Conservation (phyloP, 2,113 vertebrate species). For the Clarias gariepinus region DNA sequence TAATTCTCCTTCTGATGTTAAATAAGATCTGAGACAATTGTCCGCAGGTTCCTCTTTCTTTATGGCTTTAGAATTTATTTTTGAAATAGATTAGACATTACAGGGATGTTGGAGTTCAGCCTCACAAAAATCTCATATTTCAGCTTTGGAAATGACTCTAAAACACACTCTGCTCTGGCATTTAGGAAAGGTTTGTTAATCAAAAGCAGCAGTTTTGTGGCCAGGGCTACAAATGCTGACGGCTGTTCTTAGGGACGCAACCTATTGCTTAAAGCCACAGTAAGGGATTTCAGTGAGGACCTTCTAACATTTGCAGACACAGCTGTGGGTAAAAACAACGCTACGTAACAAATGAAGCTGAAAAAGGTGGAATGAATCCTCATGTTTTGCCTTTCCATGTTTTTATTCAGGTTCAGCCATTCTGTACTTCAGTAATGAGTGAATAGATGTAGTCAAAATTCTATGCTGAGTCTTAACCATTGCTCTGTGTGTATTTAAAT, state of each 20-base stretch:
- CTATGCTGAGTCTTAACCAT: not conserved
- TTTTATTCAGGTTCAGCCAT: not conserved
- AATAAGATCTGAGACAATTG: not conserved
- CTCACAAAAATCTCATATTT: conserved; percentile 31
- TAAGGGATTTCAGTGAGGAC: conserved; percentile 10
- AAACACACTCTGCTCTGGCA: not conserved
- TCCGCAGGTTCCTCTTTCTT: not conserved
- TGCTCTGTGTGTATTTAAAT: not conserved
- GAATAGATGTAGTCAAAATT: not conserved
- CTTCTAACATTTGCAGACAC: not conserved
- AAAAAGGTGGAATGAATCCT: not conserved
- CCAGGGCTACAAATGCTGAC: not conserved
- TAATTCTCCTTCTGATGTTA: not conserved
- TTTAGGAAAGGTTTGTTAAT: not conserved
- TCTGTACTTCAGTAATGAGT: not conserved
- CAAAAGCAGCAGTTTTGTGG: not conserved
- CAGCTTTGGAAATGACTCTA: conserved; percentile 15
- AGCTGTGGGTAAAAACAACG: not conserved
- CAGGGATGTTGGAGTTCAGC: not conserved
- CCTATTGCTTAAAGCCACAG: not conserved
- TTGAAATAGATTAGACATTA: no score
- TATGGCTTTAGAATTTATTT: not conserved
- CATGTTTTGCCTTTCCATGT: not conserved
- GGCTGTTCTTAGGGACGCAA: not conserved
- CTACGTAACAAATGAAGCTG: not conserved